Conservation (phyloP, 1,140 invertebrate genomes). For the Atta cephalotes region DNA sequence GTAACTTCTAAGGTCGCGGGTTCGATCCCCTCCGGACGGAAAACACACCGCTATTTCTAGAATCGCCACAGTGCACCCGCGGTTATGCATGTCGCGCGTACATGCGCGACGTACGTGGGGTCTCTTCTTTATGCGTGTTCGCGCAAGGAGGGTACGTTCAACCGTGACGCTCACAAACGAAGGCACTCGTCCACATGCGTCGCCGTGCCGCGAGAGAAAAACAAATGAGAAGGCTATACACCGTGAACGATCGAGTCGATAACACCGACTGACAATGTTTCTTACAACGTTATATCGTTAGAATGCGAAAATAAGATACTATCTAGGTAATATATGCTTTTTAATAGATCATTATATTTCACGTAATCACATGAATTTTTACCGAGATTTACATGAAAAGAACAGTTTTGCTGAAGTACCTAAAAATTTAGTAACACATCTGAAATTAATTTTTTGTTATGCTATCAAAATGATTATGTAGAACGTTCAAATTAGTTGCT, state of each 20-base stretch:
- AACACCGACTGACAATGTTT: not conserved
- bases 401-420: no score
- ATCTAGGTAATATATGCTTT: not conserved
- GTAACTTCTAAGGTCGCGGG: slow-evolving; percentile 79
- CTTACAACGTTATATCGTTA: not conserved
- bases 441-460: no score
- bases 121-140: slow-evolving; percentile 42
- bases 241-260: slow-evolving; percentile 15
- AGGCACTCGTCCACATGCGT: slow-evolving; percentile 31
- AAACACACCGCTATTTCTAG: slow-evolving; percentile 81
- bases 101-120: not conserved
- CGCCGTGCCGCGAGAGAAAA: slow-evolving; percentile 15
- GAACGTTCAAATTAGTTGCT: no score
- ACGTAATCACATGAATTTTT: not conserved
- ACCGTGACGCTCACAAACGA: slow-evolving; percentile 50
- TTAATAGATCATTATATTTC: not conserved
- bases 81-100: slow-evolving; percentile 62
- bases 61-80: slow-evolving; percentile 63
- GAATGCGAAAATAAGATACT: not conserved
- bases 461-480: no score
- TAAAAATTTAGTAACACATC: no score
- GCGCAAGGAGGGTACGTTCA: slow-evolving; percentile 67
- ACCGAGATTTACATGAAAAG: no score
- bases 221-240: not conserved
- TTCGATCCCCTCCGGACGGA: slow-evolving; percentile 80